Evolutionary conservation across 2,888 invertebrate genomes (phyloP), one percentile per base, ranked within the genome.

Genomic region (Theodoxus fluviatilis): DNA sequence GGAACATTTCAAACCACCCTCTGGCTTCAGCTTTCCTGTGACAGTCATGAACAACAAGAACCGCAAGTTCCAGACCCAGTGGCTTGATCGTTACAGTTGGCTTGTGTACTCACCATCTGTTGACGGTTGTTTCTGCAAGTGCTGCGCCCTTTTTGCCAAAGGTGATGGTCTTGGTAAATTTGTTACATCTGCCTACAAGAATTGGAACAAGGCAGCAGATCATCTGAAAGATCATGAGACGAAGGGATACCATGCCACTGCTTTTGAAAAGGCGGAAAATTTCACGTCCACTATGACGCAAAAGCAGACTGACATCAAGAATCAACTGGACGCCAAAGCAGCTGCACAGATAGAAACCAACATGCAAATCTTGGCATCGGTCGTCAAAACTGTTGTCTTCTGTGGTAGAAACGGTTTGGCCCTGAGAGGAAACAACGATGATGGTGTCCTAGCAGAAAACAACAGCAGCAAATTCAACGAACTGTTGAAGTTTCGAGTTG

Each of bases 381-480:
- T 75, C 4, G 68, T 75, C 28, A 70, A 74, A 67, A 72, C 71
- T 7, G 69, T 77, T 43, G 49, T 76, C 37, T 43, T 76, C 1
- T 75, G 76, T 67, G 72, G 74, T 43, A 38, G 67, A 3, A 74
- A 75, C 57, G 73, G 72, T 52, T 72, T 76, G 6, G 66, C 75
- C 31, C 64, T 74, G 2, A 70, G 73, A 59, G 68, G 73, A 4
- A 71, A 74, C 40, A 37, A 40, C 9, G 40, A 40, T 63, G 63
- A 63, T 38, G 63, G 63, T 31, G n/a, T 38, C 22, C n/a, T 63
- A 0, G 25, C 37, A 12, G 59, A 68, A 35, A 68, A 73, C 18
- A 67, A 69, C 25, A 49, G 65, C n/a, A 73, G 74, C 28, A 76
- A 74, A 43, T 75, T 76, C 68, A 70, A 69, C 18, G 75, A 67